These are phyloP conservation scores for Dallia pectoralis DNA, from an alignment of 2,797 vertebrate genomes.

Conservation along the genomic window DNA sequence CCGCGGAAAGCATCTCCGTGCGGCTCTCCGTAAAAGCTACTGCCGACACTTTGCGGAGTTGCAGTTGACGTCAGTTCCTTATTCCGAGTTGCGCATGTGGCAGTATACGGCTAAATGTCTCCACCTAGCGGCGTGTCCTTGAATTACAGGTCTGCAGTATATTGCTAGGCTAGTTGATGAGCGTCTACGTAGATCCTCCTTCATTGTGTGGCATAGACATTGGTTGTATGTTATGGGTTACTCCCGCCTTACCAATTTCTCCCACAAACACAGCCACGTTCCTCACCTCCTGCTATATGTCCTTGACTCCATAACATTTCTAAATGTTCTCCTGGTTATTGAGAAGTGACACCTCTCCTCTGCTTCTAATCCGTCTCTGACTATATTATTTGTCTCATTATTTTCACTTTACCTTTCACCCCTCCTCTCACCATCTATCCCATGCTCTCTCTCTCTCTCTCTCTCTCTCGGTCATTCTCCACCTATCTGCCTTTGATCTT, in stretches of 20 bases:
- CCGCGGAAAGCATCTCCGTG: conserved; percentile 26
- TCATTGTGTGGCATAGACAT: background rate
- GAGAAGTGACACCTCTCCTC: background rate
- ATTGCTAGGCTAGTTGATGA: background rate
- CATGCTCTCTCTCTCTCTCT: background rate
- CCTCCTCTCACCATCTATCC: background rate
- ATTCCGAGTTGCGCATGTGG: conserved; percentile 48
- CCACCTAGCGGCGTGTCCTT: conserved; percentile 22
- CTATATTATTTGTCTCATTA: background rate
- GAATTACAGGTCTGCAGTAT: background rate
- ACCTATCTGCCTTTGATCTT: background rate
- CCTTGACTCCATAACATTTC: background rate
- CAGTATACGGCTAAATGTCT: conserved; percentile 3
- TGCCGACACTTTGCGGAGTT: conserved; percentile 7
- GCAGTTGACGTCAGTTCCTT: conserved; percentile 69
- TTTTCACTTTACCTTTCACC: background rate
- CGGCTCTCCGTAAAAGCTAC: background rate
- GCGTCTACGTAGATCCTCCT: background rate
- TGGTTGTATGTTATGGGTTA: background rate
- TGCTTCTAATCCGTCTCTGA: conserved; percentile 11
- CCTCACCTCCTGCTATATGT: background rate
- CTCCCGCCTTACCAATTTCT: background rate
- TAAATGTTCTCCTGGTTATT: background rate
- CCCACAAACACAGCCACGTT: background rate
- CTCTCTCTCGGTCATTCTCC: conserved; percentile 3